Evolutionary conservation across 92 coral and sea anemone genomes (phyloP).

Genomic region (Phenganax marumi): DNA sequence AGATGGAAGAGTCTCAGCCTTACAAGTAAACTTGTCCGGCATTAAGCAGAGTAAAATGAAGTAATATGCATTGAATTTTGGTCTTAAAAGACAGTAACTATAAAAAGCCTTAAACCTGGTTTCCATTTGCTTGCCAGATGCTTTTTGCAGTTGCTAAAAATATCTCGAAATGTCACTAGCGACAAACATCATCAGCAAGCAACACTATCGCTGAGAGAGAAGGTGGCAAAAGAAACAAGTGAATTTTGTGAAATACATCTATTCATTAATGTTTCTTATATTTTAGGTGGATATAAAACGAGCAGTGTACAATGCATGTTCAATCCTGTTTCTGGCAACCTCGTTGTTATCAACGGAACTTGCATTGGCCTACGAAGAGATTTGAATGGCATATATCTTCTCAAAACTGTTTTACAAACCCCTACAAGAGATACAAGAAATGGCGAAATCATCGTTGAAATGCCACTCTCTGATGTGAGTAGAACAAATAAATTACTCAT

Average conservation of each 20-base stretch:
- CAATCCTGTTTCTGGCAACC: constrained; percentile 89
- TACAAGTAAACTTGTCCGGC: too few relatives aligned
- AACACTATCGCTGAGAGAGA: not conserved
- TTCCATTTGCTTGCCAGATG: too few relatives aligned
- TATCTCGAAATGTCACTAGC: too few relatives aligned
- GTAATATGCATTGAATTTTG: too few relatives aligned
- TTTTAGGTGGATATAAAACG: constrained; percentile 48
- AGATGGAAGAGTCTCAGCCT: too few relatives aligned
- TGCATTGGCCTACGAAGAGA: constrained; percentile 87
- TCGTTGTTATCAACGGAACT: constrained; percentile 72
- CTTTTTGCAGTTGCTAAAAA: too few relatives aligned
- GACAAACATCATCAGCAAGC: too few relatives aligned
- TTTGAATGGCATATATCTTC: constrained; percentile 87
- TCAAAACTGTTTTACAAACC: constrained; percentile 84
- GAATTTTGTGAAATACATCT: not conserved
- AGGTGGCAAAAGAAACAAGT: not conserved
- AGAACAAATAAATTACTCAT: not conserved
- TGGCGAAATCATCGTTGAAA: constrained; percentile 67
- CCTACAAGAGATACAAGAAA: constrained; percentile 63
- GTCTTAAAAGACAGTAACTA: too few relatives aligned
- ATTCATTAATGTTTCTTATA: not conserved
- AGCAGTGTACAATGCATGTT: constrained; percentile 68
- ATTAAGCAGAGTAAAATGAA: too few relatives aligned
- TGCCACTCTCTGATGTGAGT: constrained; percentile 88
- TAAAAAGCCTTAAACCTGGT: too few relatives aligned